Evolutionary conservation across 1,140 invertebrate genomes (phyloP).

Genomic region (Trachelipus rathkii): DNA sequence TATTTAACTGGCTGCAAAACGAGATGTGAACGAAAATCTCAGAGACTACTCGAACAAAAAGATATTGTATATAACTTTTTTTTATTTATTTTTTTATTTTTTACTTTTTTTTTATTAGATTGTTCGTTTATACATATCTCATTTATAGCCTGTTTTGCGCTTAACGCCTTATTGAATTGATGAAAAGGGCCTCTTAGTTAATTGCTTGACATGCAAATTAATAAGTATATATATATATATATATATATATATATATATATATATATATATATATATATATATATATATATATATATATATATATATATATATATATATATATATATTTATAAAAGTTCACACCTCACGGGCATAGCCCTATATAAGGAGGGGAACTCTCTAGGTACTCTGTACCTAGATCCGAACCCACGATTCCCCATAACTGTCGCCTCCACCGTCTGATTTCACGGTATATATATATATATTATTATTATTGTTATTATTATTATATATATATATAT

Average conservation of each 20-base stretch:
- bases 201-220: neutral
- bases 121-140: neutral
- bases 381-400: too few relatives aligned
- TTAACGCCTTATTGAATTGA: slow-evolving; percentile 2
- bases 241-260: slow-evolving; percentile 26
- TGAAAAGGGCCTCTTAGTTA: neutral
- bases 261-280: slow-evolving; percentile 23
- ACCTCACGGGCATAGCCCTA: too few relatives aligned
- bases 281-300: slow-evolving; percentile 14
- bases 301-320: slow-evolving; percentile 14
- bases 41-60: slow-evolving; percentile 1
- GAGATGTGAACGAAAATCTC: neutral
- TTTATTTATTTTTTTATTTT: too few relatives aligned
- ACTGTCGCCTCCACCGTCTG: too few relatives aligned
- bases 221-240: neutral
- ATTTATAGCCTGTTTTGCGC: slow-evolving; percentile 3
- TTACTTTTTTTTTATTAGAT: neutral
- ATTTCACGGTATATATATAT: slow-evolving; percentile 20
- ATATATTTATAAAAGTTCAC: slow-evolving; percentile 7
- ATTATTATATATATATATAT: slow-evolving; percentile 21
- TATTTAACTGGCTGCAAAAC: neutral
- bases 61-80: neutral
- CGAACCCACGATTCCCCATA: too few relatives aligned
- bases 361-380: too few relatives aligned
- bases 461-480: slow-evolving; percentile 6